Evolutionary conservation across 2,113 vertebrate genomes (phyloP).

Genomic region (Leptosomus discolor): DNA sequence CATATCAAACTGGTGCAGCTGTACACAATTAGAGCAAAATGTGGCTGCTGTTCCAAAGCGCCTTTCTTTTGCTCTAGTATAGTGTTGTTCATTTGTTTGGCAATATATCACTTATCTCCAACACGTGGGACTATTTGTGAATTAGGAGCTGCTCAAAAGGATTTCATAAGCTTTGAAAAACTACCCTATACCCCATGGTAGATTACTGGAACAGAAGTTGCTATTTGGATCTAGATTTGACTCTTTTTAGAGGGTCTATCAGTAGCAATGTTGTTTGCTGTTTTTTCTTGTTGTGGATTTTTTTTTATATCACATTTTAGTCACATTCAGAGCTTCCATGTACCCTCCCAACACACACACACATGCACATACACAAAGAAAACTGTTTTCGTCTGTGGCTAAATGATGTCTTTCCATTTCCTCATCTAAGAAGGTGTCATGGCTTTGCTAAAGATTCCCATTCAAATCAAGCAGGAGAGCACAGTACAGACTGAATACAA

Average conservation of each 20-base stretch:
- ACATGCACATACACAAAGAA: background rate
- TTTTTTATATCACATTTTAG: background rate
- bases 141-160: background rate
- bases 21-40: constrained; percentile 35
- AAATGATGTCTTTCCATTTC: constrained; percentile 38
- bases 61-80: background rate
- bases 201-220: background rate
- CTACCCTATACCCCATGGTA: background rate
- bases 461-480: constrained; percentile 52
- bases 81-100: background rate
- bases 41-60: background rate
- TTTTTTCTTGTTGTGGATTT: background rate
- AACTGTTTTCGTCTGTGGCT: background rate
- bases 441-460: constrained; percentile 44
- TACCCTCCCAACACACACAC: background rate
- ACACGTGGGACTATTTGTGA: background rate
- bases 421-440: constrained; percentile 2
- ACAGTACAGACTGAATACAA: constrained; percentile 65
- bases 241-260: background rate
- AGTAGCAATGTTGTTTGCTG: background rate
- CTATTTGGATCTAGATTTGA: background rate
- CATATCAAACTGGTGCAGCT: constrained; percentile 33
- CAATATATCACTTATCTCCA: background rate
- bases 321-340: background rate
- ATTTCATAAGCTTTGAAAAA: background rate